Evolutionary conservation across 2,797 vertebrate genomes (phyloP), one percentile per base, ranked within the genome.

Genomic region (Enteromius unitaeniatus): DNA sequence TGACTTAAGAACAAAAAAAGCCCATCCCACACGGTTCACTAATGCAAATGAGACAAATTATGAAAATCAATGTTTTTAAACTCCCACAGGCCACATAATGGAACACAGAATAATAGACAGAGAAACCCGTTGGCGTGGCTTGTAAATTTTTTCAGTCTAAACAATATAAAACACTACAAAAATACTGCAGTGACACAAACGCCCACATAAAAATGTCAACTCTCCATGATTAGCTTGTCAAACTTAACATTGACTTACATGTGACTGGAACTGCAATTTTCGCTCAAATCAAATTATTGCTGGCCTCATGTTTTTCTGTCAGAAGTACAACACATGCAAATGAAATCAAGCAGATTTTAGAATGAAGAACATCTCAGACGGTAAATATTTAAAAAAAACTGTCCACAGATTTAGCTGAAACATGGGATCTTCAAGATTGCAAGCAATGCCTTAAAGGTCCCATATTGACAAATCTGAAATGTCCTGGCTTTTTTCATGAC

Each of bases 211-310:
- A 81, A 28, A 31, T 31, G 49, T 31, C 34, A 28, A 21, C 67
- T 55, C 51, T 60, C 23, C 40, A 47, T 47, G 23, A 60, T 6
- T 70, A 58, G 6, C 53, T 70, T 45, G 40, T 47, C 76, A 62
- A 28, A 76, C 40, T 45, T 60, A 47, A 45, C 51, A 60, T 81
- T 81, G 67, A 81, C 58, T 81, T 31, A 70, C 6, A 69, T n/a
- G 51, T 31, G 51, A 70, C 51, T 45, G 67, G 67, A 28, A 72
- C 67, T 42, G 51, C 34, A 70, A 40, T 70, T 80, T 55, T 13
- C 2, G 1, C 17, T 78, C 14, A 28, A 45, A 77, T 77, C 26
- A 31, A 64, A 78, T 64, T 62, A 78, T 62, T 31, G 40, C 19
- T 64, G 23, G 40, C 40, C 75, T 62, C 0, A 0, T 45, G 8